Conservation (phyloP, 1,140 invertebrate genomes). For the Zeugodacus cucurbitae region DNA sequence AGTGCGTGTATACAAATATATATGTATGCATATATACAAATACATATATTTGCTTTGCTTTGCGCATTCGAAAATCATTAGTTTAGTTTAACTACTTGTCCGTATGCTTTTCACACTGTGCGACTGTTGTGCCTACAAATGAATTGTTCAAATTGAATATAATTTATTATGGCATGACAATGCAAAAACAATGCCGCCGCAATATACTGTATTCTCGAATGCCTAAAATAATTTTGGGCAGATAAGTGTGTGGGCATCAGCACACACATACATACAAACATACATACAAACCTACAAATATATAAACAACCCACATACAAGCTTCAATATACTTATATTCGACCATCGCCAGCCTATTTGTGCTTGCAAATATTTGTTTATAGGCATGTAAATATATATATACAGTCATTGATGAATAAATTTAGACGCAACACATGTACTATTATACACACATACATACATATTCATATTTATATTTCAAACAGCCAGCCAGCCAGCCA, state of each 20-base stretch:
- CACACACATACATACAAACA: not conserved
- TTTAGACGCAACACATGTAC: not conserved
- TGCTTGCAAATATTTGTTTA: not conserved
- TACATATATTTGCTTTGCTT: not conserved
- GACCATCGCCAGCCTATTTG: not conserved
- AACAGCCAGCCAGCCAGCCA: too few species aligned
- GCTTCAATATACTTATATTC: too few species aligned
- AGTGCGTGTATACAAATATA: not conserved
- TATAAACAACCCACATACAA: too few species aligned
- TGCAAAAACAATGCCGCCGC: slow-evolving; percentile 6
- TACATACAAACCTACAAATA: not conserved
- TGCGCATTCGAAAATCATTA: not conserved
- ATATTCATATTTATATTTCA: not conserved
- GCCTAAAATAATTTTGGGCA: not conserved
- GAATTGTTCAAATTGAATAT: slow-evolving; percentile 15
- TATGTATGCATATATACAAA: not conserved
- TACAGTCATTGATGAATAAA: not conserved
- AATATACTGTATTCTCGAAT: not conserved
- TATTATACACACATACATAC: not conserved
- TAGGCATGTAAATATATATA: not conserved
- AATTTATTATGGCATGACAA: slow-evolving; percentile 10
- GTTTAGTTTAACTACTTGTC: not conserved
- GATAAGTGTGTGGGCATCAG: not conserved
- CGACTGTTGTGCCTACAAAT: not conserved
- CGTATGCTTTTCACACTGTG: not conserved